Evolutionary conservation across 2,888 invertebrate species (phyloP).

Genomic region (Scelioninae gen. 2): DNA sequence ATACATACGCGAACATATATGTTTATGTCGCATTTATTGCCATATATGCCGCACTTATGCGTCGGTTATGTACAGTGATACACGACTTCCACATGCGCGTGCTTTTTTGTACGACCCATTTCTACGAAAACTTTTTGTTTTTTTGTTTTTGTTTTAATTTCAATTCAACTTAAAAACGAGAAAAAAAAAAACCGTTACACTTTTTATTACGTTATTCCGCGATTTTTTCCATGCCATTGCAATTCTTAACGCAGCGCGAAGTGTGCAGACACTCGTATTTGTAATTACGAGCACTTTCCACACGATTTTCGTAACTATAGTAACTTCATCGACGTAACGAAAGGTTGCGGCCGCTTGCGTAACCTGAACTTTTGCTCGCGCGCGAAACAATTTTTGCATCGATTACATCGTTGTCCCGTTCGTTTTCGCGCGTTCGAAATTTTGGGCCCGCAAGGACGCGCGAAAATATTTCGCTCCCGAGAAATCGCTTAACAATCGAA

Average conservation of each 20-base stretch:
- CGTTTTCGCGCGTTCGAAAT: background rate
- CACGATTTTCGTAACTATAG: slow-evolving; percentile 50
- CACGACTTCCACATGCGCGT: too few relatives aligned
- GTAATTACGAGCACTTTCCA: slow-evolving; percentile 40
- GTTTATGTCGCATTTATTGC: too few relatives aligned
- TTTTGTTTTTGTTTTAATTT: too few relatives aligned
- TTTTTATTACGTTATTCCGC: background rate
- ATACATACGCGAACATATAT: too few relatives aligned
- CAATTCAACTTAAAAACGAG: too few relatives aligned
- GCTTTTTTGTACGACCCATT: too few relatives aligned
- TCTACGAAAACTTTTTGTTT: too few relatives aligned
- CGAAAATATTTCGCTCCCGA: too few relatives aligned
- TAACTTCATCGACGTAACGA: slow-evolving; percentile 46
- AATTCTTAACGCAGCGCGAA: background rate
- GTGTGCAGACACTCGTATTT: background rate
- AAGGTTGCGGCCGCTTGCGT: slow-evolving; percentile 44
- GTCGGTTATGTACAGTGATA: too few relatives aligned
- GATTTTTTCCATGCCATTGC: background rate
- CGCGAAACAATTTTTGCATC: slow-evolving; percentile 29
- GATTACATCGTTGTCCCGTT: slow-evolving; percentile 3
- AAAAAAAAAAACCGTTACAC: too few relatives aligned
- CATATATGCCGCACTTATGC: too few relatives aligned
- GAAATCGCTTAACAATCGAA: too few relatives aligned
- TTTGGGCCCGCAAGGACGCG: slow-evolving; percentile 19
- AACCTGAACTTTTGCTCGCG: slow-evolving; percentile 33